Base-by-base conservation (phyloP, 2,888 invertebrate genomes). In the Byasa hedistus region DNA sequence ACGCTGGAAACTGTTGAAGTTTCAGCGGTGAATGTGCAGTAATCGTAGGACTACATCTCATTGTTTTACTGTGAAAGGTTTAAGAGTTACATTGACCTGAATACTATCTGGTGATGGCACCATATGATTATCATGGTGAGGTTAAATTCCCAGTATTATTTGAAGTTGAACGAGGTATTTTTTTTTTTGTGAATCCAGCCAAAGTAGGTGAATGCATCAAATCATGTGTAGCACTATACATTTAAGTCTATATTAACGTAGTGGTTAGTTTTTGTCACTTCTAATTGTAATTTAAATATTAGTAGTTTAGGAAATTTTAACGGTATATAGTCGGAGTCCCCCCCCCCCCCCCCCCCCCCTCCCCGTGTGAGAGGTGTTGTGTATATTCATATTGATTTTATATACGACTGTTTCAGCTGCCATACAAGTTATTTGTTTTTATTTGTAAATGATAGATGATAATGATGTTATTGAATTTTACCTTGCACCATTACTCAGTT, bases 221-320 rank as follows among this genome's bases (percentile, higher is more conserved):
- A 83, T 83, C 84, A 82, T 83, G 80, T 84, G 85, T 90, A 87
- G 86, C 86, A 83, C 85, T 88, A 84, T 84, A 86, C 86, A 83
- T 81, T 80, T 88, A 88, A 89, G 87, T 85, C 83, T 86, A 84
- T 87, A 86, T 86, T 87, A 84, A 87, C 80, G 85, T 91, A 89
- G 91, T 83, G 78, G 85, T 84, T 90, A 91, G 89, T 87, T 87
- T 85, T 89, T 78, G 86, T 86, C 90, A 86, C 85, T 87, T 91
- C 88, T 88, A 87, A 88, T 85, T 86, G 89, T 89, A 89, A 87
- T 87, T 87, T 86, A 80, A 88, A 87, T 87, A 87, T 88, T 85
- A 79, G 81, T 89, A 88, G 86, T 79, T 81, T 89, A 89, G 90
- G 79, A 81, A 84, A 86, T 83, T 86, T 86, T 82, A 81, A 83